phyloP scores from a whole-genome alignment of 2,113 vertebrate genomes.

The Butastur rufipennis region DNA sequence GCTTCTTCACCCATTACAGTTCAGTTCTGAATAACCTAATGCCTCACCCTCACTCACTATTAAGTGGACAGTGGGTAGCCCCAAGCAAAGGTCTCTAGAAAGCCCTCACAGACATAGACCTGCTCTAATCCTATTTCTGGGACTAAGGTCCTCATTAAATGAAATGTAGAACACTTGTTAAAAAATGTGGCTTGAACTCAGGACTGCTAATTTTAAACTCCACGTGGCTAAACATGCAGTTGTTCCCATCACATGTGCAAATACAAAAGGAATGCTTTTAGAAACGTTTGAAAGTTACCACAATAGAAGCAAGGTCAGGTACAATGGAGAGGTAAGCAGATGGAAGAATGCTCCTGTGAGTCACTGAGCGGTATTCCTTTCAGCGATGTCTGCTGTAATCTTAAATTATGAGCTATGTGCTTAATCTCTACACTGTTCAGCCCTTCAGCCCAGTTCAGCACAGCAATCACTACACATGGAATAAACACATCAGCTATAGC shows the following conservation, averaged over 20 bases:
- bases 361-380: background rate
- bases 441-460: background rate
- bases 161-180: background rate
- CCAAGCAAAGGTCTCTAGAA: background rate
- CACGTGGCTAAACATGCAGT: fast-evolving
- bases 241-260: background rate
- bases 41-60: fast-evolving
- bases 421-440: background rate
- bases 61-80: background rate
- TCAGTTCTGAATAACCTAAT: background rate
- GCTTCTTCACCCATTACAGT: background rate
- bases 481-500: background rate
- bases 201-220: background rate
- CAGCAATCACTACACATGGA: background rate
- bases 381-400: background rate
- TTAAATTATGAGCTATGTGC: background rate
- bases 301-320: background rate
- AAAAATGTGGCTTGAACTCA: background rate
- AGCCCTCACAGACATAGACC: fast-evolving
- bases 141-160: background rate
- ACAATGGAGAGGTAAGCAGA: background rate
- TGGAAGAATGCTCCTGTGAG: background rate
- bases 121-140: background rate
- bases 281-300: background rate
- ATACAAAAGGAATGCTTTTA: background rate